Conservation (phyloP, 2,888 invertebrate genomes). For the Micoletzkya japonica region DNA sequence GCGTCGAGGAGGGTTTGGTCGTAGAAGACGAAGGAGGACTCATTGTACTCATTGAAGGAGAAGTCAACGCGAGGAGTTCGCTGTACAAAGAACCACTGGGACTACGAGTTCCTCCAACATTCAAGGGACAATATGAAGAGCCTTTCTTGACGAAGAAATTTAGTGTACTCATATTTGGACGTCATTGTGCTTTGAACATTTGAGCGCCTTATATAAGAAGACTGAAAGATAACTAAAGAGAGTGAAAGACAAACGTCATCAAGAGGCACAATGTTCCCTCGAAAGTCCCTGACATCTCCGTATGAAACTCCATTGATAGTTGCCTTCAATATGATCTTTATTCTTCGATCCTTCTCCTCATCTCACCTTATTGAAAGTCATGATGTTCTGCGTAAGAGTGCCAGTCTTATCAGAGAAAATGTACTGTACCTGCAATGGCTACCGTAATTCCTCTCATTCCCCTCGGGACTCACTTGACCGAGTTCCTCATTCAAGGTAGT, state of each 20-base stretch:
- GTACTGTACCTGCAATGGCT: conserved; percentile 91
- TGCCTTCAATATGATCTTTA: background rate
- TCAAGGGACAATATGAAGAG: background rate
- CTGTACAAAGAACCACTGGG: too few species aligned
- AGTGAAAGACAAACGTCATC: conserved; percentile 41
- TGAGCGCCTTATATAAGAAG: too few species aligned
- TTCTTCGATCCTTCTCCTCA: background rate
- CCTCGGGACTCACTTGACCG: conserved; percentile 46
- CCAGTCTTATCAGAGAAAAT: conserved; percentile 99
- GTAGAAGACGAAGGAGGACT: conserved; percentile 90
- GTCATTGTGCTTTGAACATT: too few species aligned
- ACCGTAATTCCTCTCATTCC: background rate
- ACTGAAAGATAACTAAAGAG: background rate
- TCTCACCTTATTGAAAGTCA: conserved; percentile 95
- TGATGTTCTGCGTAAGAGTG: conserved; percentile 97
- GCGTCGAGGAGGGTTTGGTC: conserved; percentile 83
- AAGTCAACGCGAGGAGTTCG: conserved; percentile 73
- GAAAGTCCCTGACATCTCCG: conserved; percentile 74
- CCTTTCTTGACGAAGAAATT: background rate
- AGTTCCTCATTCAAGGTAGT: conserved; percentile 91
- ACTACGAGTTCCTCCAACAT: too few species aligned
- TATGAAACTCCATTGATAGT: conserved; percentile 88
- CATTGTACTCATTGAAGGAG: conserved; percentile 85
- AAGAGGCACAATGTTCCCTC: conserved; percentile 55
- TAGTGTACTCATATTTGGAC: too few species aligned